These are phyloP conservation scores for Lacanobia oleracea DNA, from an alignment of 2,888 invertebrate genomes.

Conservation along the genomic window DNA sequence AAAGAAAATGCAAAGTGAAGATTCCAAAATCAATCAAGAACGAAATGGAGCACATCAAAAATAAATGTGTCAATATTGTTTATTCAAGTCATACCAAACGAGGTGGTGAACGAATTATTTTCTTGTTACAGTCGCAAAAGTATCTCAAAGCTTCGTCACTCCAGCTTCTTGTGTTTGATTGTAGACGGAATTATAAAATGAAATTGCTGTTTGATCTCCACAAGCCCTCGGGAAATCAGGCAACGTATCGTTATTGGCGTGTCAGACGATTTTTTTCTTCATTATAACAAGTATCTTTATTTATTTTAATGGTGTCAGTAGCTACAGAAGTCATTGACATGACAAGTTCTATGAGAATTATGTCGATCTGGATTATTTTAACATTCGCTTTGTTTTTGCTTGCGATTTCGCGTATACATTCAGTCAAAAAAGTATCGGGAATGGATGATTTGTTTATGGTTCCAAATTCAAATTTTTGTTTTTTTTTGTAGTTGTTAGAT, in stretches of 20 bases:
- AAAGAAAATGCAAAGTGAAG: not conserved
- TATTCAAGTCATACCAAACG: not conserved
- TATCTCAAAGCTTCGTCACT: slow-evolving; percentile 5
- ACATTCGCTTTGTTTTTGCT: too few relatives aligned
- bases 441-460: too few relatives aligned
- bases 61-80: not conserved
- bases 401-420: too few relatives aligned
- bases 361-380: not conserved
- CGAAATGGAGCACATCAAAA: not conserved
- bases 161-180: slow-evolving; percentile 2
- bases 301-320: not conserved
- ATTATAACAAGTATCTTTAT: slow-evolving; percentile 1
- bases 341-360: not conserved
- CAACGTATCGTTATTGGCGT: slow-evolving; percentile 8
- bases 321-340: not conserved
- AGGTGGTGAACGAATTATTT: slow-evolving; percentile 6
- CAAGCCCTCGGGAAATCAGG: slow-evolving; percentile 26
- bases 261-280: not conserved
- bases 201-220: slow-evolving; percentile 22
- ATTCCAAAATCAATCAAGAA: not conserved
- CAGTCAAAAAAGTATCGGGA: too few relatives aligned
- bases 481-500: too few relatives aligned
- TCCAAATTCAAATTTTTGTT: too few relatives aligned
- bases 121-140: not conserved
- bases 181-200: slow-evolving; percentile 19